Base-by-base conservation (phyloP, 2,113 vertebrate species). In the Athene cunicularia region DNA sequence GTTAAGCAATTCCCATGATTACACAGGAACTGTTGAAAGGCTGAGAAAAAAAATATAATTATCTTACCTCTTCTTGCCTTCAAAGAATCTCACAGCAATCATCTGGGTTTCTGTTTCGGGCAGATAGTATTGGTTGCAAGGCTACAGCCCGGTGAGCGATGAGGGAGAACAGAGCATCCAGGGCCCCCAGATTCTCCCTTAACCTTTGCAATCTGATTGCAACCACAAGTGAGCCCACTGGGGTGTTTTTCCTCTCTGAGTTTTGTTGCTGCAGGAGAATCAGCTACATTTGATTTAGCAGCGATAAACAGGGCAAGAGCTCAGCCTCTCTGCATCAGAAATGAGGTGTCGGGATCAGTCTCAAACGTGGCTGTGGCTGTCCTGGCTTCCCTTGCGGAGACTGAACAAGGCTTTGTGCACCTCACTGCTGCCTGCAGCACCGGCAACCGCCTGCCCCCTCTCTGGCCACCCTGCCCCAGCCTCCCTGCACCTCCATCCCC, bases 61-160 rank as follows among this genome's bases (percentile, higher is more conserved):
- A 77, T 67, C 64, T 81, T 62, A 77, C 79, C 82, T 79, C 66
- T 62, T 62, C 28, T 66, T 77, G 49, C 55, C 60, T 64, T 73
- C 66, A 68, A 63, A 86, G 64, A 56, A 70, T 53, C 62, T 88
- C 89, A 59, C 84, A 74, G 67, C 79, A 91, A 63, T 77, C 64
- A 66, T 86, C 76, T 9, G 20, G 72, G 59, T 56, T 72, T 75
- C 59, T 77, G 37, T 39, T 67, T 73, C 4, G 2, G 59, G 47
- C 59, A 62, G 37, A 72, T 7, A 80, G 33, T 47, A 64, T 72
- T 67, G 66, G 35, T 62, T 43, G 28, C 35, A 50, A 81, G 70
- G 47, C 35, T 39, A 30, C 33, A 56, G 41, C 41, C 28, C 1
- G 0, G 32, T 0, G 0, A 1, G 3, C 1, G 1, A 41, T 0